Evolutionary conservation across 2,113 vertebrate species (phyloP).

Genomic region (Austrofundulus limnaeus): DNA sequence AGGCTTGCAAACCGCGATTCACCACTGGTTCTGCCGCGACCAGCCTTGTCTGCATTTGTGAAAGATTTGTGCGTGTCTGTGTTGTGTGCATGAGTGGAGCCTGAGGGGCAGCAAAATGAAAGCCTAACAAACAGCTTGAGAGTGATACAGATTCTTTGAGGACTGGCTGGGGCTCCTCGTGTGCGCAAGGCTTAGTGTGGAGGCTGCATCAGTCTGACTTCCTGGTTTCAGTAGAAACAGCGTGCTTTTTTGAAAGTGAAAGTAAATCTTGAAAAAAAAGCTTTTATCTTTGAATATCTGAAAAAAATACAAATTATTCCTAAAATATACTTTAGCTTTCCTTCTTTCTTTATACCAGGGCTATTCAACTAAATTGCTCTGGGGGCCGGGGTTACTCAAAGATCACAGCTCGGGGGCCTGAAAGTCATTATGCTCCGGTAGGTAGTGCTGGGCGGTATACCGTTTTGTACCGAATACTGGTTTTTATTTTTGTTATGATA

Average conservation of each 20-base stretch:
- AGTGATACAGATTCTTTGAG: conserved; percentile 48
- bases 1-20: conserved; percentile 57
- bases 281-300: neutral
- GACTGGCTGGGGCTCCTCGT: conserved; percentile 3
- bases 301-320: neutral
- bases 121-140: conserved; percentile 48
- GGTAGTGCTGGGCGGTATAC: no score
- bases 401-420: no score
- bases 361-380: no score
- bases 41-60: conserved; percentile 46
- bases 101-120: conserved; percentile 30
- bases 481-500: no score
- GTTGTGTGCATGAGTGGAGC: conserved; percentile 26
- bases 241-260: neutral
- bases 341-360: no score
- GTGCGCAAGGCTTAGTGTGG: conserved; percentile 8
- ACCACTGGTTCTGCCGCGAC: conserved; percentile 32
- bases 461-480: no score
- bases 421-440: no score
- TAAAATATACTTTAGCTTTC: no score
- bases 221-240: neutral
- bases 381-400: no score
- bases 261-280: neutral
- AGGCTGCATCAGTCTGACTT: neutral
- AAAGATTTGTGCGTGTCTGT: conserved; percentile 15